Percentiles rank a stretch among this genome's conserved stretches.
Evolutionary conservation across 2,113 vertebrate genomes (phyloP).

Genomic region (Solenodon paradoxus): DNA sequence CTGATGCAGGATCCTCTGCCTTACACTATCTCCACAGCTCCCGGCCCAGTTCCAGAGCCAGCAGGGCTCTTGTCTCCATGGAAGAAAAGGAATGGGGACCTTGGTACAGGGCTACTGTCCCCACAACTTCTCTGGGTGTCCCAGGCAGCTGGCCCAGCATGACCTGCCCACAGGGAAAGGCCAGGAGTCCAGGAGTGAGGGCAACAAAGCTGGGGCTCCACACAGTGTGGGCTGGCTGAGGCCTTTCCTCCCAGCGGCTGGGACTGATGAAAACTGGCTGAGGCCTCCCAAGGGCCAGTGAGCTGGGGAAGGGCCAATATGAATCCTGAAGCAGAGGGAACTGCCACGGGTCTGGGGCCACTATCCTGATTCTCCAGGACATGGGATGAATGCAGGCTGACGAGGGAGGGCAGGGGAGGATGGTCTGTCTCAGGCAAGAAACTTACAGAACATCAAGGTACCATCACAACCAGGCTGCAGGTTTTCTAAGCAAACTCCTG

Average conservation of each 20-base stretch:
- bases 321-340: background rate
- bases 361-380: background rate
- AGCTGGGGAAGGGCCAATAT: background rate
- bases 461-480: background rate
- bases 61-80: background rate
- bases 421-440: background rate
- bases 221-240: background rate
- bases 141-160: background rate
- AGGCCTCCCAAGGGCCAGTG: background rate
- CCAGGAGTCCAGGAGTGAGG: background rate
- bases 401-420: fast-evolving
- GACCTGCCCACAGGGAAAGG: background rate
- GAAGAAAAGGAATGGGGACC: background rate
- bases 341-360: background rate
- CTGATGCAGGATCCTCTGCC: background rate
- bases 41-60: background rate
- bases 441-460: background rate
- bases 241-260: background rate
- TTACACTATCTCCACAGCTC: background rate
- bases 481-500: background rate
- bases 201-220: background rate
- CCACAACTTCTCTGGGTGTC: background rate
- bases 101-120: background rate
- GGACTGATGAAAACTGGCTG: background rate
- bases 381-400: background rate